These are phyloP conservation scores for Buathra laborator DNA, from an alignment of 2,888 invertebrate genomes.

Conservation along the genomic window DNA sequence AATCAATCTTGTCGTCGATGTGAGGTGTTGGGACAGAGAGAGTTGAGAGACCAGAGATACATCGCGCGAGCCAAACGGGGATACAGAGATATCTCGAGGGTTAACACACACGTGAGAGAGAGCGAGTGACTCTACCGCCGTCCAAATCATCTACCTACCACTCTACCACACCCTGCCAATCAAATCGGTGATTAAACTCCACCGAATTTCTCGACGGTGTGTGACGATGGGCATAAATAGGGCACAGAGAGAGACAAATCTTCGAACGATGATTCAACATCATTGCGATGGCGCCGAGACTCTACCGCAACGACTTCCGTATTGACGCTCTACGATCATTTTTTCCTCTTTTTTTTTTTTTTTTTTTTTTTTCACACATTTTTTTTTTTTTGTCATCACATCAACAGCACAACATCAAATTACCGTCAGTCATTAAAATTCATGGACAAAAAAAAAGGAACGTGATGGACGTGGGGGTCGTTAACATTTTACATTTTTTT, in stretches of 20 bases:
- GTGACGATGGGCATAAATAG: conserved; percentile 5
- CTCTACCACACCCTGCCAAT: conserved; percentile 33
- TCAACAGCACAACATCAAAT: conserved; percentile 1
- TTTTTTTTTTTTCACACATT: neutral
- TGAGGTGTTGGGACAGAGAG: conserved; percentile 22
- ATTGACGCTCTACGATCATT: conserved; percentile 5
- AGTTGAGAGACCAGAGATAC: conserved; percentile 27
- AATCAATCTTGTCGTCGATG: neutral
- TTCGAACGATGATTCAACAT: conserved; percentile 24
- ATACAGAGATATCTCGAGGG: conserved; percentile 1
- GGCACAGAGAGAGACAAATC: conserved; percentile 18
- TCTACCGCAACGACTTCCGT: conserved; percentile 32
- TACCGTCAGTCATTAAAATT: conserved; percentile 22
- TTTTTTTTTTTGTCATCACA: conserved; percentile 1
- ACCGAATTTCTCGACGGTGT: conserved; percentile 19
- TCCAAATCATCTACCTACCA: conserved; percentile 14
- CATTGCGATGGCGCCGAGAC: conserved; percentile 14
- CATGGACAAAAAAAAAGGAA: conserved; percentile 34
- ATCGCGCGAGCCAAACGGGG: neutral
- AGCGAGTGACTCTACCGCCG: conserved; percentile 20
- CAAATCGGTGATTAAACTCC: conserved; percentile 38
- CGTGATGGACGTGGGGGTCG: neutral
- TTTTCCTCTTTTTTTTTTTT: neutral
- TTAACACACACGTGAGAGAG: conserved; percentile 20
- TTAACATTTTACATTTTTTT: conserved; percentile 68